These are phyloP conservation scores for Colostygia pectinataria DNA, from an alignment of 2,888 invertebrate species.

Conservation along the genomic window DNA sequence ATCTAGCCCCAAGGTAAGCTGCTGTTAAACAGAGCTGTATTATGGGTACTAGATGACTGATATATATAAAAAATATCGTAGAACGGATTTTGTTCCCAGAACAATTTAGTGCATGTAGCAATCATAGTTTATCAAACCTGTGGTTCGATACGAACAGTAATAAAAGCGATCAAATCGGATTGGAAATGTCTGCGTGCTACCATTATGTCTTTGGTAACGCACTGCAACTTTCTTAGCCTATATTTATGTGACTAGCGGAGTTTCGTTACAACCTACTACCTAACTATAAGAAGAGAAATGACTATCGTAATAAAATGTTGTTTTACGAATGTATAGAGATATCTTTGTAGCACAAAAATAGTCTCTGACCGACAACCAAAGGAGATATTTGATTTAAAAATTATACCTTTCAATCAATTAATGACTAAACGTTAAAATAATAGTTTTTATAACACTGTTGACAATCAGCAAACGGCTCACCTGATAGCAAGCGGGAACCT, in stretches of 20 bases:
- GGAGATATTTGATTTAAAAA: too few species aligned
- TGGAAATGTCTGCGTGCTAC: slow-evolving; percentile 31
- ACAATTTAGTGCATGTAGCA: slow-evolving; percentile 6
- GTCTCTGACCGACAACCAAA: too few species aligned
- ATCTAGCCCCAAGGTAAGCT: too few species aligned
- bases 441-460: too few species aligned
- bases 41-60: too few species aligned
- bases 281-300: neutral
- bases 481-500: too few species aligned
- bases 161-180: slow-evolving; percentile 31
- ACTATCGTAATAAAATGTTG: neutral
- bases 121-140: slow-evolving; percentile 16
- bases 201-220: slow-evolving; percentile 36
- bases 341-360: too few species aligned
- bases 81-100: neutral
- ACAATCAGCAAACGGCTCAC: too few species aligned
- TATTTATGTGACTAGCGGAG: slow-evolving; percentile 22
- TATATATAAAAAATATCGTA: too few species aligned
- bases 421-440: too few species aligned
- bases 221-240: slow-evolving; percentile 27
- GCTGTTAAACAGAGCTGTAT: too few species aligned
- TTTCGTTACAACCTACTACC: slow-evolving; percentile 1
- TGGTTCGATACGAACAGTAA: slow-evolving; percentile 18
- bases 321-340: neutral
- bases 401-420: too few species aligned